Percentiles rank a stretch among this genome's conserved stretches.
Conservation (phyloP, 1,140 invertebrate genomes). For the Dinothrombium tinctorium region DNA sequence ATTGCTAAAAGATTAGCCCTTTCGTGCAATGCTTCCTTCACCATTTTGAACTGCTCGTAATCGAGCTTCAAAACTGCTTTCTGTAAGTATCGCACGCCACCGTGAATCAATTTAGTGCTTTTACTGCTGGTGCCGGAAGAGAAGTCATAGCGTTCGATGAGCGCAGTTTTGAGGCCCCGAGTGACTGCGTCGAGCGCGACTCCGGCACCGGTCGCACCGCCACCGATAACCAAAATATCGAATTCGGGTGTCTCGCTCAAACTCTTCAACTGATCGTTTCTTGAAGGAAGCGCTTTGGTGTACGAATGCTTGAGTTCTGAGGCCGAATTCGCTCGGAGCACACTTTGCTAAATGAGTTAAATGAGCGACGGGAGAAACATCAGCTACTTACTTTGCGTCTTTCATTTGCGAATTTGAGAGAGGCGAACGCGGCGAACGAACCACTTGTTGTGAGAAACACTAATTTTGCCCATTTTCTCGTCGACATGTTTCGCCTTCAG, state of each 20-base stretch:
- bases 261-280: constrained; percentile 52
- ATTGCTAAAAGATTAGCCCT: constrained; percentile 75
- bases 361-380: no score
- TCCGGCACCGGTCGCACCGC: constrained; percentile 80
- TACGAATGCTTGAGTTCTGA: no score
- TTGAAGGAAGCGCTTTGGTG: constrained; percentile 32
- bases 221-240: constrained; percentile 82
- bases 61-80: constrained; percentile 89
- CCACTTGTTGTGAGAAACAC: no score
- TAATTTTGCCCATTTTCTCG: no score
- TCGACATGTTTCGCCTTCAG: no score
- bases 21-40: constrained; percentile 90
- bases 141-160: constrained; percentile 94
- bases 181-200: constrained; percentile 75
- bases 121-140: constrained; percentile 85
- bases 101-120: constrained; percentile 95
- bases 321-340: no score
- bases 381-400: no score
- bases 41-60: constrained; percentile 75
- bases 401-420: no score
- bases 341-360: no score
- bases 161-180: constrained; percentile 76
- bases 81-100: constrained; percentile 91
- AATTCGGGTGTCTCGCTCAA: constrained; percentile 48
- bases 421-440: no score